These are phyloP conservation scores for Drosophila rellima DNA, from an alignment of 2,888 invertebrate species.

Conservation along the genomic window DNA sequence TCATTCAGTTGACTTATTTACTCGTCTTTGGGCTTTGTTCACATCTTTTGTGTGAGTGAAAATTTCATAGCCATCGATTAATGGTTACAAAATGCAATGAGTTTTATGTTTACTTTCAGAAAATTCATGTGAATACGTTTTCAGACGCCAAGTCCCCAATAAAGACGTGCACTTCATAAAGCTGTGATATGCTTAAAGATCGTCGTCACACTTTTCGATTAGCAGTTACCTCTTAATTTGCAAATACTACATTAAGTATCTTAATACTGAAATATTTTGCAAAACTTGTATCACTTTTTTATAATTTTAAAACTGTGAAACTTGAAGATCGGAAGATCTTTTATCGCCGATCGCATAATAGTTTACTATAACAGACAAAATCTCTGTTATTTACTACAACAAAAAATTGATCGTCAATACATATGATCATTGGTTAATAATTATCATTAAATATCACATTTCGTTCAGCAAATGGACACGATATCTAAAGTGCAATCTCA, in stretches of 20 bases:
- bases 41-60: slow-evolving; percentile 43
- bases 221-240: neutral
- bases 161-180: neutral
- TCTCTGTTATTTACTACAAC: neutral
- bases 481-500: slow-evolving; percentile 3
- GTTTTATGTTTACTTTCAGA: slow-evolving; percentile 30
- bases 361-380: neutral
- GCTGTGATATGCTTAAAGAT: neutral
- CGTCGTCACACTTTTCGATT: neutral
- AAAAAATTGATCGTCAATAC: neutral
- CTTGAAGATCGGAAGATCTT: neutral
- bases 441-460: slow-evolving; percentile 5
- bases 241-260: neutral
- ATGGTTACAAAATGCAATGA: slow-evolving; percentile 43
- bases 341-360: neutral
- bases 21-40: slow-evolving; percentile 20
- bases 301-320: neutral
- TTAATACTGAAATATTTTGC: neutral
- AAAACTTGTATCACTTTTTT: too few relatives aligned
- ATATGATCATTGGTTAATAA: neutral
- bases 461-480: neutral
- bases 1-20: slow-evolving; percentile 43
- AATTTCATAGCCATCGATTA: slow-evolving; percentile 55
- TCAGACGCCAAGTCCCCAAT: neutral
- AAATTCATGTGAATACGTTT: slow-evolving; percentile 28